These are phyloP conservation scores for Peromyscus attwateri DNA, from an alignment of 2,797 vertebrate species.

Conservation along the genomic window DNA sequence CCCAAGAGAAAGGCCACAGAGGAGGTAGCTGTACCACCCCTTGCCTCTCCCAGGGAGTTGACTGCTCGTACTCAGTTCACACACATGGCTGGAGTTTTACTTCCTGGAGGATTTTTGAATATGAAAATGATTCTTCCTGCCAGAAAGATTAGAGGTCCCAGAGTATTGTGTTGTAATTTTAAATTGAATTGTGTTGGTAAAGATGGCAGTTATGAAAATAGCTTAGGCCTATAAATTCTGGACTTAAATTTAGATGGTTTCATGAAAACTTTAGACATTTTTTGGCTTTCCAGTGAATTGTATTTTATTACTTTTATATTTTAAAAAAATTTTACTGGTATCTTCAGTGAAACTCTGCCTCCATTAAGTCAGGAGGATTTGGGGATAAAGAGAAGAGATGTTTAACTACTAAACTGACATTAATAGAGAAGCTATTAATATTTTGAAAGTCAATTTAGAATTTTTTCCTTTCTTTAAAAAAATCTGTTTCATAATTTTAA, in stretches of 20 bases:
- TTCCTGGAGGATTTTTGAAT: conserved; percentile 65
- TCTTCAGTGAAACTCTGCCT: conserved; percentile 50
- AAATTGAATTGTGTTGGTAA: conserved; percentile 53
- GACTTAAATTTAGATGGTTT: conserved; percentile 40
- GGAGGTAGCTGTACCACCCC: background rate
- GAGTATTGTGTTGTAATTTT: conserved; percentile 55
- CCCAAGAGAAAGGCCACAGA: background rate
- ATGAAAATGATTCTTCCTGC: conserved; percentile 57
- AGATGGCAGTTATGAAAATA: conserved; percentile 46
- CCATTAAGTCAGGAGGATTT: conserved; percentile 40
- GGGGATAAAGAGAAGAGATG: conserved; percentile 23
- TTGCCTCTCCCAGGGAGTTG: background rate
- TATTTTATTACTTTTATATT: conserved; percentile 48
- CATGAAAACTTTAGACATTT: background rate
- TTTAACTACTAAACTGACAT: conserved; percentile 3
- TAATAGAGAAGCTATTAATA: conserved; percentile 11
- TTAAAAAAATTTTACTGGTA: background rate
- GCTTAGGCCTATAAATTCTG: background rate
- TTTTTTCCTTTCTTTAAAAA: background rate
- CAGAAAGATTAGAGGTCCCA: conserved; percentile 28
- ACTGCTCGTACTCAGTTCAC: background rate
- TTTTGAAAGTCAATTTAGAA: conserved; percentile 61
- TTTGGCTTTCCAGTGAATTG: conserved; percentile 54
- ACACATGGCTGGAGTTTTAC: background rate
- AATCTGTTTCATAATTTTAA: too few relatives aligned